Evolutionary conservation across 2,888 invertebrate genomes (phyloP).

Genomic region (Drosophila incognita): DNA sequence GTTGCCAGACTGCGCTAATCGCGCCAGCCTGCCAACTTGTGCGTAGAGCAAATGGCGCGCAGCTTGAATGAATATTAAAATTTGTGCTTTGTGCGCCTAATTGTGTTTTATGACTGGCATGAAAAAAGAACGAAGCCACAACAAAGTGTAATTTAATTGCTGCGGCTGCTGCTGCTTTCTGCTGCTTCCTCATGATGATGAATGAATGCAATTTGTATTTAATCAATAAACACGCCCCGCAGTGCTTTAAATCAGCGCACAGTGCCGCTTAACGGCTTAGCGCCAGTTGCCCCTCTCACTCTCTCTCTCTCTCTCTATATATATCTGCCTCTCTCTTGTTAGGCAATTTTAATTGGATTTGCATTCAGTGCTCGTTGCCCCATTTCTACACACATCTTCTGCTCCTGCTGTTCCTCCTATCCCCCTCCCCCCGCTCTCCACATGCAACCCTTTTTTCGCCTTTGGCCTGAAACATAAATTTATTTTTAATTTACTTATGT

Average conservation of each 20-base stretch:
- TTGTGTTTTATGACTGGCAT: conserved; percentile 48
- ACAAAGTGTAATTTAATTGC: conserved; percentile 76
- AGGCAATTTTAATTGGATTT: conserved; percentile 76
- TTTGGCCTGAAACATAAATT: conserved; percentile 72
- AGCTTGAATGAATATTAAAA: conserved; percentile 1
- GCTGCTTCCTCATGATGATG: conserved; percentile 58
- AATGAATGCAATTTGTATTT: conserved; percentile 80
- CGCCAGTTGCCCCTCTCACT: conserved; percentile 51
- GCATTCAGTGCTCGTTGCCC: conserved; percentile 61
- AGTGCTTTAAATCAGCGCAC: conserved; percentile 79
- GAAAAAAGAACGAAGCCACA: conserved; percentile 35
- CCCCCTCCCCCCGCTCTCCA: neutral
- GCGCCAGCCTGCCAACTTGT: conserved; percentile 18
- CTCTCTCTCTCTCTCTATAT: neutral
- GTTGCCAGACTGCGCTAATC: neutral
- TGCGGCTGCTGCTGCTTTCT: conserved; percentile 24
- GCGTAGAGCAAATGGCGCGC: conserved; percentile 1
- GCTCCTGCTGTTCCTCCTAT: neutral
- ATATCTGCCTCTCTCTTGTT: conserved; percentile 22
- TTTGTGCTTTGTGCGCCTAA: conserved; percentile 23
- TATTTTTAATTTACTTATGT: conserved; percentile 80
- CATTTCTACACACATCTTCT: conserved; percentile 27
- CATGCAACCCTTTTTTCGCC: conserved; percentile 31
- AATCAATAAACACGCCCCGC: conserved; percentile 79
- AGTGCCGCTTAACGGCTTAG: conserved; percentile 78